A percentile compares a stretch with the other conserved stretches of the same genome.
phyloP scores from a whole-genome alignment of 1,140 invertebrate genomes.

The Heliconius nattereri region DNA sequence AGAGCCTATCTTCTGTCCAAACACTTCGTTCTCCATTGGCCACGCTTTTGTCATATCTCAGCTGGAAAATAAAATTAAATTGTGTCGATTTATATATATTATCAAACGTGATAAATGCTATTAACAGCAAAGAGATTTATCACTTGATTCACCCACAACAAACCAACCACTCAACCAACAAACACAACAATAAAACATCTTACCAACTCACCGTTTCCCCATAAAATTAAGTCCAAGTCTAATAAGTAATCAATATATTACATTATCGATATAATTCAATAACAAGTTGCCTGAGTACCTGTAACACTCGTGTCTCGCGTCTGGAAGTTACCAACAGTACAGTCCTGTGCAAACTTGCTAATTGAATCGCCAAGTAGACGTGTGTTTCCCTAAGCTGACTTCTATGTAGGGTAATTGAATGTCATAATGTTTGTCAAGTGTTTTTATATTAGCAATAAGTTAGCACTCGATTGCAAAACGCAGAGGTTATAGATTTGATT shows the following conservation, averaged over 20 bases:
- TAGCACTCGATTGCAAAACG: no score
- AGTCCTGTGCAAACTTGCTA: constrained; percentile 45
- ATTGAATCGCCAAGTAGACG: constrained; percentile 42
- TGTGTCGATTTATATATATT: no score
- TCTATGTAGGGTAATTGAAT: constrained; percentile 27
- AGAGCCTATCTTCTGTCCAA: no score
- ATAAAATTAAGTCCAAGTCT: not conserved
- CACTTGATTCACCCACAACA: not conserved
- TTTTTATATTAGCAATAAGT: not conserved
- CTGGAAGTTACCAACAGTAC: constrained; percentile 39
- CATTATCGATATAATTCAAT: constrained; percentile 15
- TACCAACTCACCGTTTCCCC: not conserved
- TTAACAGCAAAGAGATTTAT: no score
- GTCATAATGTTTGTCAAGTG: constrained; percentile 17
- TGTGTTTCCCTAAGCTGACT: constrained; percentile 32
- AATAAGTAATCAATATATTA: constrained; percentile 12
- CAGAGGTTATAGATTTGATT: no score
- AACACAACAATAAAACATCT: not conserved
- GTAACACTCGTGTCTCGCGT: constrained; percentile 13
- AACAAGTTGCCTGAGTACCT: constrained; percentile 4
- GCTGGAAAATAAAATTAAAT: no score
- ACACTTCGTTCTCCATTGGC: no score
- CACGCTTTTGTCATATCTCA: no score
- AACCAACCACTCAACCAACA: not conserved
- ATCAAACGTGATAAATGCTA: no score